Evolutionary conservation across 2,888 invertebrate genomes (phyloP).

Genomic region (Ophion ellenae): DNA sequence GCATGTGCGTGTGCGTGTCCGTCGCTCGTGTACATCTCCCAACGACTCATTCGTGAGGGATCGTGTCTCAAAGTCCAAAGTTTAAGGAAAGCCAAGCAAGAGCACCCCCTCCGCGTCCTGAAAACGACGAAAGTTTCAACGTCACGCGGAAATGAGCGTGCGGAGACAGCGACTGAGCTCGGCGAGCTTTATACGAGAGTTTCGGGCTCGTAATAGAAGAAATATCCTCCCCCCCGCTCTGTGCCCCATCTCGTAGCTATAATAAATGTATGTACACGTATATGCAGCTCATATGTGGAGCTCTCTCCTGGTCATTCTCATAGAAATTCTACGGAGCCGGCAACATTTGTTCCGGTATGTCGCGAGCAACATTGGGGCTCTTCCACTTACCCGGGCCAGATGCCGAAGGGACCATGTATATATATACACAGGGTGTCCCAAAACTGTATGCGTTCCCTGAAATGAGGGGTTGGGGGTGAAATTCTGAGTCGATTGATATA

Average conservation of each 20-base stretch:
- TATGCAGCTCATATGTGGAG: constrained; percentile 18
- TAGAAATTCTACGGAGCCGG: constrained; percentile 75
- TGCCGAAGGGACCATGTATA: neutral
- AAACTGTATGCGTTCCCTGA: no score
- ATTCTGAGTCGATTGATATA: no score
- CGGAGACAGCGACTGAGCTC: constrained; percentile 15
- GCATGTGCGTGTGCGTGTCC: constrained; percentile 22
- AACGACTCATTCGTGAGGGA: constrained; percentile 22
- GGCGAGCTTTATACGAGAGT: constrained; percentile 40
- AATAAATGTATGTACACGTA: constrained; percentile 15
- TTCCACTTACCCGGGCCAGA: neutral
- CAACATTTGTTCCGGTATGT: constrained; percentile 69
- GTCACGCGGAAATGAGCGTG: constrained; percentile 62
- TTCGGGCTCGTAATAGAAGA: constrained; percentile 22
- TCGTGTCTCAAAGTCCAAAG: constrained; percentile 67
- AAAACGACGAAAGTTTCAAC: constrained; percentile 67
- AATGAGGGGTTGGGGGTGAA: no score
- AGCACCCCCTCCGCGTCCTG: constrained; percentile 62
- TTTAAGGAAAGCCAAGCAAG: constrained; percentile 67
- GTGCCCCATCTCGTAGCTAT: constrained; percentile 20
- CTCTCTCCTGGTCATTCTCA: constrained; percentile 67
- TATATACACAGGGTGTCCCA: no score
- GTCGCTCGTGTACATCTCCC: constrained; percentile 13
- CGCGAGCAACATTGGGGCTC: constrained; percentile 68
- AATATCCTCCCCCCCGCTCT: constrained; percentile 32